Evolutionary conservation across 53 echinoderm and acorn worm genomes (phyloP).

Genomic region (Holothuria leucospilota): DNA sequence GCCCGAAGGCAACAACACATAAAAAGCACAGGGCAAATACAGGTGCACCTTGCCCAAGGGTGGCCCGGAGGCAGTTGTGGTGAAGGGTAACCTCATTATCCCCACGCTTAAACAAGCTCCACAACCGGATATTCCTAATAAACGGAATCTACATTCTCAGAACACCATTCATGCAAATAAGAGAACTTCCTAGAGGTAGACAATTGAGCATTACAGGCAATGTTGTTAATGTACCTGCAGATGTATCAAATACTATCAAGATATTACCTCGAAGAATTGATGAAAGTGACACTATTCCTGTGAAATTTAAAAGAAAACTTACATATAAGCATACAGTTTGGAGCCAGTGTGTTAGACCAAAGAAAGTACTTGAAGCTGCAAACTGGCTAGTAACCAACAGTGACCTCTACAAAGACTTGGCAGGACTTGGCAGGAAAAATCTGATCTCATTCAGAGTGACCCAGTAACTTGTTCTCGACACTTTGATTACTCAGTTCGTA

Average conservation of each 20-base stretch:
- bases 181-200: no score
- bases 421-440: constrained; percentile 55
- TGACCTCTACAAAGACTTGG: constrained; percentile 31
- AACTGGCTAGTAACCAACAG: constrained; percentile 46
- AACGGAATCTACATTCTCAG: no score
- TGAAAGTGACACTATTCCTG: constrained; percentile 42
- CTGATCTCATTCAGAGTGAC: background rate
- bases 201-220: constrained; percentile 42
- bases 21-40: no score
- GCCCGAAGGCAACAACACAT: no score
- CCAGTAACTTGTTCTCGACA: no score
- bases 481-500: no score
- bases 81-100: no score
- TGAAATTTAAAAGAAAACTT: constrained; percentile 63
- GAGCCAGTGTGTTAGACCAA: constrained; percentile 55
- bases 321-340: constrained; percentile 34
- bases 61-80: no score
- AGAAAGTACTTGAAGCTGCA: constrained; percentile 55
- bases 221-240: constrained; percentile 54
- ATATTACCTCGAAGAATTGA: constrained; percentile 35
- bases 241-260: constrained; percentile 13
- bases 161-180: no score
- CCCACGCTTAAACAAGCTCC: no score
- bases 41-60: no score
- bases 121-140: no score